Evolutionary conservation across 2,888 invertebrate genomes (phyloP).

Genomic region (Amblyteles armatorius): DNA sequence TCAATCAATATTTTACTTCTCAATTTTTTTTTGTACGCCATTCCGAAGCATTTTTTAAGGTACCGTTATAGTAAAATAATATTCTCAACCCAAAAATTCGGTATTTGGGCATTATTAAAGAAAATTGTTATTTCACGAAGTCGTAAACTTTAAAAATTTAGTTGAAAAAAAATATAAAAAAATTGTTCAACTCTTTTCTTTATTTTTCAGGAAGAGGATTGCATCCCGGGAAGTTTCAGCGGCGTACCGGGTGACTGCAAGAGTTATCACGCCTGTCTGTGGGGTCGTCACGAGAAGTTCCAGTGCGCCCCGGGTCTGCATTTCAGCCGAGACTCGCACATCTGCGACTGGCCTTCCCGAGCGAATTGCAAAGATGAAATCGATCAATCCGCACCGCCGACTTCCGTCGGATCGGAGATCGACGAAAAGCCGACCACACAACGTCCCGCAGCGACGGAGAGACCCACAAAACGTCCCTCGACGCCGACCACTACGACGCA

Average conservation of each 20-base stretch:
- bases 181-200: neutral
- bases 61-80: neutral
- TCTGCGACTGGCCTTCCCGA: conserved; percentile 91
- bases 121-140: no score
- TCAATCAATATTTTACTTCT: neutral
- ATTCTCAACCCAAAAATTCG: neutral
- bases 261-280: conserved; percentile 91
- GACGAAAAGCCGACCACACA: conserved; percentile 76
- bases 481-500: conserved; percentile 69
- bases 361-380: conserved; percentile 86
- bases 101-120: neutral
- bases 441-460: conserved; percentile 62
- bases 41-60: neutral
- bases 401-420: conserved; percentile 62
- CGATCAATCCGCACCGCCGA: conserved; percentile 56
- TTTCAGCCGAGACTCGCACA: conserved; percentile 88
- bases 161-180: neutral
- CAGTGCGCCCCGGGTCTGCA: conserved; percentile 92
- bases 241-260: conserved; percentile 88
- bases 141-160: no score
- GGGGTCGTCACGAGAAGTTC: conserved; percentile 91
- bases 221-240: conserved; percentile 77
- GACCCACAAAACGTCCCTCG: conserved; percentile 77
- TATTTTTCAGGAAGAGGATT: conserved; percentile 68
- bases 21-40: neutral